Base-by-base conservation (phyloP, 2,113 vertebrate genomes). In the Formicarius rufipectus region DNA sequence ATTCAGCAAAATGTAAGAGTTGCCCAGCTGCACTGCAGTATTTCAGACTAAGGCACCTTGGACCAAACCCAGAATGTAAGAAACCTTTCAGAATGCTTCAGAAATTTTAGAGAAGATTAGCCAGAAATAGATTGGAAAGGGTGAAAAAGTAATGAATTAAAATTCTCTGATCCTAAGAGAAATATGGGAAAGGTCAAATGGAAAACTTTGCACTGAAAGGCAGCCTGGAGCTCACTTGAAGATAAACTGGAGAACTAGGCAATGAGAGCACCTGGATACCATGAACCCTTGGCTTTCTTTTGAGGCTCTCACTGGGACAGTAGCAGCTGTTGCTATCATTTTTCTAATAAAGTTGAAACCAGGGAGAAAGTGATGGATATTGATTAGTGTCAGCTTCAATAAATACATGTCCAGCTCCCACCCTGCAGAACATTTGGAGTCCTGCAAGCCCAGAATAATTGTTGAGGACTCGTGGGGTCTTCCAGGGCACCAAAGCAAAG, bases 341-440 rank as follows among this genome's bases (percentile, higher is more conserved):
- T 95, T 89, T 90, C 31, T 93, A 87, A 91, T 93, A 83, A 95
- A 87, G 55, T 47, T 64, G 84, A 93, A 93, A 56, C 45, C 35
- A 33, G 85, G 74, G 76, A 90, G 79, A 63, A 93, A 80, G 79
- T 64, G 76, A 85, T 82, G 40, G 78, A 42, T 91, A 94, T 95
- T 96, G 91, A 88, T 92, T 83, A 77, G 67, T 69, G 81, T 89
- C 87, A 92, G 71, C 59, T 87, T 93, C 73, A 87, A 68, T 91
- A 89, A 93, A 60, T 84, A 45, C 33, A 13, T 14, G 27, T 71
- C 74, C 82, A 72, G 64, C 50, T 95, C 72, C 69, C 56, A 76
- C 44, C 2, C 47, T 77, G 59, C 17, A 56, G 59, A n/a, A 37
- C 60, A 55, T 33, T 40, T 15, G 44, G 47, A 79, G 52, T 71